Conservation (phyloP, 2,113 vertebrate genomes). For the Seriola dumerili region DNA sequence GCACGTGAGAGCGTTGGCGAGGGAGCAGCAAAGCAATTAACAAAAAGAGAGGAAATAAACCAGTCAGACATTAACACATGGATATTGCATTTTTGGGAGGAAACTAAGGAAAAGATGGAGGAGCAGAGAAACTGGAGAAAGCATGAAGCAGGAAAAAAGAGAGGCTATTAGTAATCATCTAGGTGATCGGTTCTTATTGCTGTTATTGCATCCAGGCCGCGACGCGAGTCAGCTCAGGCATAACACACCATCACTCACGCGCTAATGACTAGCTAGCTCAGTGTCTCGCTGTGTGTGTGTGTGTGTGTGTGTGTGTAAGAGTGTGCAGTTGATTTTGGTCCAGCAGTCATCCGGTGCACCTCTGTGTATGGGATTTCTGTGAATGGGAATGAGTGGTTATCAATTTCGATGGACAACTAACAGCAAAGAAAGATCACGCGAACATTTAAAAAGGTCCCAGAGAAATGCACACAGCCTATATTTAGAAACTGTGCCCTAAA, state of each 20-base stretch:
- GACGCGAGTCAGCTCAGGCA: conserved; percentile 60
- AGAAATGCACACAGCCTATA: too few relatives aligned
- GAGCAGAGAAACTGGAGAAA: background rate
- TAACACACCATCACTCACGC: conserved; percentile 62
- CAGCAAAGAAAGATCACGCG: conserved; percentile 2
- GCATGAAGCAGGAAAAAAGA: conserved; percentile 16
- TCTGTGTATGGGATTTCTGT: background rate
- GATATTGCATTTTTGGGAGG: conserved; percentile 25
- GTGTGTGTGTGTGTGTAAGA: background rate
- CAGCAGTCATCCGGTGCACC: conserved; percentile 24
- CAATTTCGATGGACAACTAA: background rate
- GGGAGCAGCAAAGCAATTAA: conserved; percentile 52
- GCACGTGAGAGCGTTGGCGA: background rate
- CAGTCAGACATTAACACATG: conserved; percentile 32
- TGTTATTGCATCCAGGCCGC: conserved; percentile 45
- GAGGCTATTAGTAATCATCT: conserved; percentile 27
- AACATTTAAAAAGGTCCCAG: background rate
- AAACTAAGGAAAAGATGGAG: background rate
- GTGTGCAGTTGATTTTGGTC: conserved; percentile 4
- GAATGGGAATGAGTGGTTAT: conserved; percentile 1
- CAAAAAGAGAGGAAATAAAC: conserved; percentile 21
- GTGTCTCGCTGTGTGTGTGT: conserved; percentile 9
- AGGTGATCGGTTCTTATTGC: conserved; percentile 46
- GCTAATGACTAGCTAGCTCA: conserved; percentile 53
- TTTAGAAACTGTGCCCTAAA: too few relatives aligned